Conservation (phyloP, 1,140 invertebrate species). For the Adelges cooleyi region DNA sequence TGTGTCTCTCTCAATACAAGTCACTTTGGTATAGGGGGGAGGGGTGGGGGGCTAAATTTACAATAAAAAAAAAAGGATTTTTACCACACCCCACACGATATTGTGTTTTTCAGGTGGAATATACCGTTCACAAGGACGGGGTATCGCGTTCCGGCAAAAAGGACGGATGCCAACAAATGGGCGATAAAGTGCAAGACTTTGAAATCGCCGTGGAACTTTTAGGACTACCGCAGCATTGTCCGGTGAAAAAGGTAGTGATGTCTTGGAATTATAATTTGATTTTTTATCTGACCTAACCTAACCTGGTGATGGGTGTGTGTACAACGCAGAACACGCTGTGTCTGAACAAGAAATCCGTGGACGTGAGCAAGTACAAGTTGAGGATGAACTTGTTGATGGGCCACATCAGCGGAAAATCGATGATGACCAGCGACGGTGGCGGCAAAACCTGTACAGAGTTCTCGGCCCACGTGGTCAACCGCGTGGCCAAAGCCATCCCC, state of each 20-base stretch:
- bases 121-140: background rate
- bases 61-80: no score
- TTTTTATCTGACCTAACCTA: no score
- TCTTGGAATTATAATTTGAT: background rate
- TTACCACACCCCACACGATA: no score
- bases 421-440: background rate
- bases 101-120: background rate
- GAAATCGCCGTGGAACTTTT: background rate
- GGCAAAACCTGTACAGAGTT: constrained; percentile 4
- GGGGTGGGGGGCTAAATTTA: no score
- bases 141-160: background rate
- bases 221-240: background rate
- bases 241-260: background rate
- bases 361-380: constrained; percentile 5
- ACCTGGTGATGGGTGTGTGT: no score
- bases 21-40: no score
- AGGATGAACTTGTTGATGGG: background rate
- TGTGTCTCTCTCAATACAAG: no score
- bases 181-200: background rate
- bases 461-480: background rate
- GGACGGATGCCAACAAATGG: background rate
- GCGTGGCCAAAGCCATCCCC: no score
- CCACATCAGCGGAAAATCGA: background rate
- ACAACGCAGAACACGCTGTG: background rate
- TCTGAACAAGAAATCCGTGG: background rate